Evolutionary conservation across 1,140 invertebrate species (phyloP), one percentile per base, ranked within the genome.

Genomic region (Homarus americanus): DNA sequence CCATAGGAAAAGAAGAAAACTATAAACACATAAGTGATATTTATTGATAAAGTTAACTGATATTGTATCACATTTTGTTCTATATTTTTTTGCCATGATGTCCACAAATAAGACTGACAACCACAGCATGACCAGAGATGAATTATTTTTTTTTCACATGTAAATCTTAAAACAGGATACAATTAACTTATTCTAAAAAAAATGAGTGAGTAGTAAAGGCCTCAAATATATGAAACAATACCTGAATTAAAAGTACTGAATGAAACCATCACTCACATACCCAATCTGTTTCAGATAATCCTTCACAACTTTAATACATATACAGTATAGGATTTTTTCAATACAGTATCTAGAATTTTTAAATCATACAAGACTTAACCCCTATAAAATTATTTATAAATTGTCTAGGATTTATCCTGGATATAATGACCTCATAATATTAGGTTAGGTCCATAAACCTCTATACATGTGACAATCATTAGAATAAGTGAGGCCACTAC

Each of bases 21-120:
- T 63, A 63, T 86, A 86, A 66, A 73, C 44, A 86, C 72, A 86
- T 83, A 72, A 36, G 53, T 86, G 63, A 84, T 86, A 76, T 86
- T 86, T 86, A 86, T 86, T 86, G 83, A 75, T 86, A 86, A 76
- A 86, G 66, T 44, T 73, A 75, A 86, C 83, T 86, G 72, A 76
- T 86, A 44, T 28, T 79, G 53, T 73, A 86, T 73, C 66, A 73
- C 66, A 84, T 84, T 85, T 85, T 72, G 83, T 86, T 86, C 83
- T 49, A 44, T 86, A n/a, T 75, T 40, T 75, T 75, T 40, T 75
- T 86, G 36, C 32, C 72, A n/a, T 49, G 79, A 63, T 82, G 79
- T 86, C 40, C 41, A 41, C 28, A 53, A 24, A 44, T n/a, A 53
- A 44, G 24, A 85, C 1, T n/a, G 32, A 36, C 83, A 75, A 36